Conservation (phyloP, 1,140 invertebrate species). For the Megalopta genalis region DNA sequence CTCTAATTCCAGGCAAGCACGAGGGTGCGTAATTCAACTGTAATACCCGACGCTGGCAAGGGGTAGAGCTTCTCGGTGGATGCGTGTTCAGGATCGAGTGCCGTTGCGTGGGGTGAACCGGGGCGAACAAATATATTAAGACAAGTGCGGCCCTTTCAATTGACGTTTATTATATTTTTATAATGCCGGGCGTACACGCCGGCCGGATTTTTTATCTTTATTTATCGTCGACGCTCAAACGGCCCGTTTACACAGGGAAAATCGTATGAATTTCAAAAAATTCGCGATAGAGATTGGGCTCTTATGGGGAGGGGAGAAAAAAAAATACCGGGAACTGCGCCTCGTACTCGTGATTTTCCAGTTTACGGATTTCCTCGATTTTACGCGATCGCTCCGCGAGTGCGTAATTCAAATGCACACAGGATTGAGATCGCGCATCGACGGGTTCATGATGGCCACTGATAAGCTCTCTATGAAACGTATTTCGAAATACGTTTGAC, state of each 20-base stretch:
- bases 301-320: neutral
- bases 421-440: constrained; percentile 17
- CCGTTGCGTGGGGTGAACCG: neutral
- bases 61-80: constrained; percentile 41
- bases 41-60: constrained; percentile 62
- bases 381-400: neutral
- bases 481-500: constrained; percentile 16
- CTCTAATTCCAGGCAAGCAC: constrained; percentile 63
- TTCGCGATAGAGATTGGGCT: neutral
- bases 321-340: neutral
- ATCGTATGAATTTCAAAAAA: neutral
- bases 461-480: neutral
- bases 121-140: neutral
- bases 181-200: too few species aligned
- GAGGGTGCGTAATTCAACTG: constrained; percentile 73
- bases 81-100: neutral
- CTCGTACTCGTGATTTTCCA: constrained; percentile 15
- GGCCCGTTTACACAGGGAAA: neutral
- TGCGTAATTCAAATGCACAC: constrained; percentile 13
- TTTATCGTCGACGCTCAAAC: neutral
- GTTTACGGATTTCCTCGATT: constrained; percentile 16
- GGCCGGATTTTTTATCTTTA: neutral
- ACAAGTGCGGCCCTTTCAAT: constrained; percentile 15
- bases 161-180: constrained; percentile 17
- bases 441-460: neutral